Base-by-base conservation (phyloP, 2,888 invertebrate species). In the Ormyrus pomaceus region DNA sequence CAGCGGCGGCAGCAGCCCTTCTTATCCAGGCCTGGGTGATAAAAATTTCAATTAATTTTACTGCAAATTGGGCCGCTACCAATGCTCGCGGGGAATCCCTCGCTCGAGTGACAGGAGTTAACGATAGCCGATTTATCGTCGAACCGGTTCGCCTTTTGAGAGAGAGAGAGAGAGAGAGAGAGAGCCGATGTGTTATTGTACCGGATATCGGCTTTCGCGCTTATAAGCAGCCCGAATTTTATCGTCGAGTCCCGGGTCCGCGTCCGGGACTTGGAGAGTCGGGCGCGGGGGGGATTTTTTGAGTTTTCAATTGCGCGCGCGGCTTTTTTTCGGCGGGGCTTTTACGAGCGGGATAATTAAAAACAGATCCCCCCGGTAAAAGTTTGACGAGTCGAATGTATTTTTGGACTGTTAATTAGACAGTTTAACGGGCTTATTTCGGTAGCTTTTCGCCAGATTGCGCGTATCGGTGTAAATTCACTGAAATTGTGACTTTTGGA, bases 31-130 rank as follows among this genome's bases (percentile, higher is more conserved):
- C 78, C 78, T 55, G 34, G 80, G 65, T 81, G 82, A 85, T 85
- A 85, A 86, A 85, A 85, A 82, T 85, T 84, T 84, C 85, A 83
- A 86, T 87, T 86, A 85, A 87, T 85, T 87, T 85, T 85, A 85
- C 84, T 84, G 85, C 84, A 84, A 85, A 87, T 85, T 84, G 86
- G 34, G 56, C 50, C 58, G 64, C 65, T 76, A 76, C 76, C 76
- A 76, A 71, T 73, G 58, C 66, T 5, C 66, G 19, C 19, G 11
- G 9, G 34, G 34, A 11, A 34, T 34, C 34, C 34, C 34, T 34
- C 34, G 71, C 46, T 13, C 55, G 58, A 83, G 83, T 83, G 83
- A 84, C 85, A 82, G 83, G 80, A 77, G 75, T 84, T 83, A 84
- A 83, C 83, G 83, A 84, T 84, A 83, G 79, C 34, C 82, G 83